Base-by-base conservation (phyloP, 2,888 invertebrate genomes). In the Drosophila fungiperda region DNA sequence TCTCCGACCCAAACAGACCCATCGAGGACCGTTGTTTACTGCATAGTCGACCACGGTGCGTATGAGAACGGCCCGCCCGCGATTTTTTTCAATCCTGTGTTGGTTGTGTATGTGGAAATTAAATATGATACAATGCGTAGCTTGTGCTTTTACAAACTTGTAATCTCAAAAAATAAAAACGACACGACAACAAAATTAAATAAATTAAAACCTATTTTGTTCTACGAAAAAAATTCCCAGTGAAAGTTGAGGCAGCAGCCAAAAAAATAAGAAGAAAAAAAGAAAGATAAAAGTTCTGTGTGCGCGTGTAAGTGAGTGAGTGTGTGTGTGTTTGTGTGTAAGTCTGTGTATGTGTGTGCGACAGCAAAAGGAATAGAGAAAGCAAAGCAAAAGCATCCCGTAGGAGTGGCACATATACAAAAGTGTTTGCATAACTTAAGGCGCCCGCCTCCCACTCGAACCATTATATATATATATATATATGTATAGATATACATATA, bases 331-430 rank as follows among this genome's bases (percentile, higher is more conserved):
- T 20, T 23, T 57, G 42, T 57, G 58, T 74, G n/a, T 52, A 45
- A 59, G 59, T 38, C 29, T 35, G 54, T 58, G 35, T 66, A 59
- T 69, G 33, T 70, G 68, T 68, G 65, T 54, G 73, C 59, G 77
- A 60, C 63, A 66, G 86, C 72, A 73, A 83, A 86, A 81, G 79
- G 87, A 84, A 84, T 84, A 84, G 83, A 86, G 83, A 84, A 83
- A 84, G 86, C 82, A 83, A 86, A 84, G 83, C 86, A 86, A 83
- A 81, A 84, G 83, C 83, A 84, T 86, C 83, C 83, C 73, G 83
- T 75, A 84, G 84, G 84, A 84, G 84, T 84, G 87, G 87, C 84
- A 74, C 84, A 81, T 82, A 75, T 77, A 83, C 77, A 81, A 86
- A 81, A 87, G 82, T 84, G 84, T 87, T 84, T 84, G 84, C 84